Evolutionary conservation across 2,113 vertebrate genomes (phyloP).

Genomic region (Gnathonemus echidnorhynchus): DNA sequence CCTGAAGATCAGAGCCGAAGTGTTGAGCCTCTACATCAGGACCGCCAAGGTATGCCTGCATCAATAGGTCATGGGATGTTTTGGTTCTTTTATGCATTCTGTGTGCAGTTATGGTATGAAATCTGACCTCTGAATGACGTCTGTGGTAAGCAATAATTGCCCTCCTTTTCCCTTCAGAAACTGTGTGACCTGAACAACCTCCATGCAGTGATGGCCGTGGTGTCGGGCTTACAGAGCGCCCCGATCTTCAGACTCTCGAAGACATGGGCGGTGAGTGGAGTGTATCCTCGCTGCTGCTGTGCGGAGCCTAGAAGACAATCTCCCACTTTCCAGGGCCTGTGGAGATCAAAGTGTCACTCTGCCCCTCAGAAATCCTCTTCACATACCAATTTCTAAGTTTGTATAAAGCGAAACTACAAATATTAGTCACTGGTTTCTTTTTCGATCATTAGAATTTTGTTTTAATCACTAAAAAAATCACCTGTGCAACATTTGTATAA

Average conservation of each 20-base stretch:
- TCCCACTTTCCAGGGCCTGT: neutral
- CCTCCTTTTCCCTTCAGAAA: slow-evolving; percentile 61
- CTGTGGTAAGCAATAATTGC: neutral
- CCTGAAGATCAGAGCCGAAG: slow-evolving; percentile 95
- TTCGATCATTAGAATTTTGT: neutral
- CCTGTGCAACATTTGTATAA: neutral
- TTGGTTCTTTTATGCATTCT: neutral
- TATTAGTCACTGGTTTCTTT: neutral
- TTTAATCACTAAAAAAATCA: neutral
- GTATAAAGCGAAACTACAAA: neutral
- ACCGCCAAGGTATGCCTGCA: slow-evolving; percentile 83
- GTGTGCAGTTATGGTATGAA: slow-evolving; percentile 24
- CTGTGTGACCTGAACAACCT: slow-evolving; percentile 95
- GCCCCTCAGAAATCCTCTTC: neutral
- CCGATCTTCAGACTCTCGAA: slow-evolving; percentile 94
- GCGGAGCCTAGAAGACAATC: neutral
- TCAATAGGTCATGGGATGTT: neutral
- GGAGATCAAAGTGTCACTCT: neutral
- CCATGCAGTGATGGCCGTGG: slow-evolving; percentile 94
- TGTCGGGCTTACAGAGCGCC: slow-evolving; percentile 90
- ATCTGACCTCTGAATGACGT: neutral
- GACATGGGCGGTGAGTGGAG: slow-evolving; percentile 91
- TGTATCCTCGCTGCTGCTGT: neutral
- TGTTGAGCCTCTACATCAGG: slow-evolving; percentile 95
- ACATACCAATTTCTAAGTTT: neutral